Base-by-base conservation (phyloP, 2,888 invertebrate species). In the Cremastobaeus sp. region DNA sequence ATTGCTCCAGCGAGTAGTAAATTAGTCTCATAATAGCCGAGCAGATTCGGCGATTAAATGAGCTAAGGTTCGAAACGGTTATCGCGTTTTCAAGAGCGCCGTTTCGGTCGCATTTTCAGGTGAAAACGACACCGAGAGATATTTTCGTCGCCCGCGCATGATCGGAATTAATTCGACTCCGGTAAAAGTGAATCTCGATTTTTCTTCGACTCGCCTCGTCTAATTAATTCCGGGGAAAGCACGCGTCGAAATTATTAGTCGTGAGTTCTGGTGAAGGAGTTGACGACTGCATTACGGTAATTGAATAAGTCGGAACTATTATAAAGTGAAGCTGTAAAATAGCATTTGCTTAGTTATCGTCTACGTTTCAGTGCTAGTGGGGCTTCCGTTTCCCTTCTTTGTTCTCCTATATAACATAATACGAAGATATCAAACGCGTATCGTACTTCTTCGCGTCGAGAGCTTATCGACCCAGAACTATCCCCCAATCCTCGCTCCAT, bases 341-440 rank as follows among this genome's bases (percentile, higher is more conserved):
- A 60, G 60, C 75, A 47, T 65, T 73, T 60, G 66, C 76, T 71
- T 69, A 72, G 75, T 74, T 73, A 73, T 72, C 70, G 77, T 66
- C 69, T 72, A 57, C 71, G 70, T 76, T 70, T 76, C 74, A 55
- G 52, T 59, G 47, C 72, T 50, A 69, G 78, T 69, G 76, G 77
- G 77, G 79, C 79, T 79, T 78, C 79, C 74, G 74, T 76, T 76
- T 77, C 73, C 73, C 76, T 68, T 57, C 70, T 70, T 74, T 71
- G 70, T 70, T 72, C 77, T 74, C 72, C 64, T 57, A 59, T 52
- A 76, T 68, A 76, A 76, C 72, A 65, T 77, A 76, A 77, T 75
- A 77, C 72, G 60, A 70, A 74, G 66, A 79, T 68, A 77, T 77
- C 74, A 65, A 68, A 74, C 68, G 62, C 54, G 74, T 28, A 75